phyloP scores from a whole-genome alignment of 2,113 vertebrate genomes.

The Myotis brandtii region DNA sequence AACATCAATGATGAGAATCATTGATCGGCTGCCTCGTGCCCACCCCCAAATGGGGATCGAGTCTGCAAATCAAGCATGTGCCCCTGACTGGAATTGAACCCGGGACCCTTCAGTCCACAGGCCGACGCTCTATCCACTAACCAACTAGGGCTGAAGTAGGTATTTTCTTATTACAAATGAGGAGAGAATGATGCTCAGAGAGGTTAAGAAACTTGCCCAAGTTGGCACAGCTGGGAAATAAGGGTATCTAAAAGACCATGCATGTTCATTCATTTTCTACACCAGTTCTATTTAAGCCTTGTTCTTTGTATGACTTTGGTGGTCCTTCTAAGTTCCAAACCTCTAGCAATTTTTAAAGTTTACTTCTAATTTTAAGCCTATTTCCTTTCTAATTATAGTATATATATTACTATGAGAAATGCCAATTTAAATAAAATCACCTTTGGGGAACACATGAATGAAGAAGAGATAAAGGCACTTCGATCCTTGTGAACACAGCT shows the following conservation, averaged over 20 bases:
- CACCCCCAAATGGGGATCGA: background rate
- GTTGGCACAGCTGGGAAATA: background rate
- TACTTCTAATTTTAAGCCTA: background rate
- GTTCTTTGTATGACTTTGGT: background rate
- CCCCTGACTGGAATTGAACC: background rate
- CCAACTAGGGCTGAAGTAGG: background rate
- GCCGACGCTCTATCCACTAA: background rate
- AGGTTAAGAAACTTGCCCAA: background rate
- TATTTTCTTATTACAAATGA: slow-evolving; percentile 36
- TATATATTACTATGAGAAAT: background rate
- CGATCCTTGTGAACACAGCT: background rate
- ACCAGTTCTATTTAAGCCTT: background rate
- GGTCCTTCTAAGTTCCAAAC: background rate
- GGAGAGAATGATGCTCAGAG: background rate
- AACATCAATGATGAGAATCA: background rate
- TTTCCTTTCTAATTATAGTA: background rate
- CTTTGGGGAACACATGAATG: background rate
- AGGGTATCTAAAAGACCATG: background rate
- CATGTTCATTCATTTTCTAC: background rate
- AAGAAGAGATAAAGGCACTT: background rate
- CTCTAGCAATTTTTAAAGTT: background rate
- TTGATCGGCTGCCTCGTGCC: no score
- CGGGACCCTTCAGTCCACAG: no score
- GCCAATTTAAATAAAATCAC: slow-evolving; percentile 29
- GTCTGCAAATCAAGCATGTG: background rate